Base-by-base conservation (phyloP, 1,140 invertebrate genomes). In the Dufourea novaeangliae region DNA sequence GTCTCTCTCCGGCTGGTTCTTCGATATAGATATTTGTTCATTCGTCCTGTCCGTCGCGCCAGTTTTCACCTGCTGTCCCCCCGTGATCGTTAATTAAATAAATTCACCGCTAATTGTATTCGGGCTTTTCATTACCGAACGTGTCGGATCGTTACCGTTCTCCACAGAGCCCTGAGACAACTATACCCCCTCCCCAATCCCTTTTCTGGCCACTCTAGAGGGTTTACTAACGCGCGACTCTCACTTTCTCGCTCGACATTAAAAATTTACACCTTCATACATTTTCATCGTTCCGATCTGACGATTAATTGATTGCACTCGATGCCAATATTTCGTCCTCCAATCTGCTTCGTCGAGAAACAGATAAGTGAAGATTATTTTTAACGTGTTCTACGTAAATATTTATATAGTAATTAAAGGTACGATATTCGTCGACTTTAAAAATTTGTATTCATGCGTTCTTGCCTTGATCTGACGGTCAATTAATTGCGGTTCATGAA, bases 51-150 rank as follows among this genome's bases (percentile, higher is more conserved):
- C 68, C 34, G 57, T 20, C 56, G 59, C 54, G 27, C 27, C 32
- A 54, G 44, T 79, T 63, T n/a, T 71, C 56, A 32, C n/a, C 57
- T 39, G 17, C 39, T 56, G 41, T 50, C 50, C n/a, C 71, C 50
- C n/a, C 71, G 14, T 54, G 74, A 63, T 68, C 76, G 52, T 80
- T 77, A 79, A 78, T 83, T 75, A 85, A 85, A 86, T 78, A 79
- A 85, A 79, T 79, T 81, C 50, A 75, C 56, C 61, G 71, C 69
- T 83, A 83, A 86, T 86, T 85, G 71, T 79, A 66, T 85, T 79
- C 54, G 59, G 10, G 50, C 44, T 80, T 79, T 77, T 64, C 54
- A 77, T 78, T 67, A 70, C 27, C 61, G 37, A 73, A 27, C n/a
- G 41, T 59, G 50, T 44, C 27, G 67, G 77, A 72, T 79, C 61